Evolutionary conservation across 2,888 invertebrate species (phyloP).

Genomic region (Pammene aurita): DNA sequence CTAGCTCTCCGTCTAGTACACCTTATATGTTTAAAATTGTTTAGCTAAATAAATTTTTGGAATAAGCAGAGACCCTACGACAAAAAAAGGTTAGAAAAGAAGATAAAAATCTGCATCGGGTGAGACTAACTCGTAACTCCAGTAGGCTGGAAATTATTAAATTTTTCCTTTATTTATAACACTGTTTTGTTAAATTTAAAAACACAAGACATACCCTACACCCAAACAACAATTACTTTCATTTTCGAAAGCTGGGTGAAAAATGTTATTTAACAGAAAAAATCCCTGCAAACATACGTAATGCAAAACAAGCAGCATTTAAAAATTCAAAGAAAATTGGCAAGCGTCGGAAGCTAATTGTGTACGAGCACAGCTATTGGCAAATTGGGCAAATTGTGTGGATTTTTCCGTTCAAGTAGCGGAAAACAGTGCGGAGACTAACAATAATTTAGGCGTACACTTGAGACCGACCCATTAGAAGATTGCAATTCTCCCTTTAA

Average conservation of each 20-base stretch:
- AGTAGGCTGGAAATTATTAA: too few relatives aligned
- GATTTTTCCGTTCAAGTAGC: conserved; percentile 58
- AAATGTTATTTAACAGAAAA: too few relatives aligned
- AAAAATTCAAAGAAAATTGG: conserved; percentile 39
- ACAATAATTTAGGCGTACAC: conserved; percentile 50
- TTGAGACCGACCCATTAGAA: conserved; percentile 62
- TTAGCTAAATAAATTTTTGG: too few relatives aligned
- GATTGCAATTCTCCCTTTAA: conserved; percentile 61
- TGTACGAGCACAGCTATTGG: conserved; percentile 49
- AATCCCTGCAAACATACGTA: not conserved
- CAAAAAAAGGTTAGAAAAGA: too few relatives aligned
- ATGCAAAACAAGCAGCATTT: conserved; percentile 15
- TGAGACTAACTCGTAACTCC: too few relatives aligned
- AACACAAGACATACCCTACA: too few relatives aligned
- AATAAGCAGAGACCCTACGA: too few relatives aligned
- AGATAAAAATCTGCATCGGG: too few relatives aligned
- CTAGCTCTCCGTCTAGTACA: too few relatives aligned
- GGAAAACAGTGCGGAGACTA: conserved; percentile 57
- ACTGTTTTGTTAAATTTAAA: too few relatives aligned
- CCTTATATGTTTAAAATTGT: too few relatives aligned
- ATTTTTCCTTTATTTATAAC: too few relatives aligned
- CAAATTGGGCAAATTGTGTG: conserved; percentile 58
- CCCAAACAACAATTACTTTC: not conserved
- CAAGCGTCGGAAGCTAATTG: conserved; percentile 36
- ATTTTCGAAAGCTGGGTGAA: not conserved